Conservation (phyloP, 1,140 invertebrate genomes). For the Pantala flavescens region DNA sequence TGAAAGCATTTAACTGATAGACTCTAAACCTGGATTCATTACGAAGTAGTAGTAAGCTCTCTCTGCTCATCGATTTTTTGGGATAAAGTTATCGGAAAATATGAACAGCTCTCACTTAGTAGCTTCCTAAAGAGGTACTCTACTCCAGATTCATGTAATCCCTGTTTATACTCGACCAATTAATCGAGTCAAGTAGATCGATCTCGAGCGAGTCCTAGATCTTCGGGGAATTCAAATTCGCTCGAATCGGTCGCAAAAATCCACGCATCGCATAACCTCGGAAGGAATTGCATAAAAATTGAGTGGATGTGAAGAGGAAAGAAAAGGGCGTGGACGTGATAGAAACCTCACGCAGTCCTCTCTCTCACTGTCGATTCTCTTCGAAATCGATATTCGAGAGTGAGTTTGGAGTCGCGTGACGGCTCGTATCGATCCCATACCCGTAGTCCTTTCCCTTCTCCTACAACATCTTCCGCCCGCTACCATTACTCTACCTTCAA, state of each 20-base stretch:
- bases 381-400: slow-evolving; percentile 5
- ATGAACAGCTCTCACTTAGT: too few species aligned
- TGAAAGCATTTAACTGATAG: too few species aligned
- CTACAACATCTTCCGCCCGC: neutral
- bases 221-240: neutral
- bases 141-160: too few species aligned
- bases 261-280: too few species aligned
- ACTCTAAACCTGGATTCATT: too few species aligned
- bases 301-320: neutral
- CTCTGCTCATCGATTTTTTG: too few species aligned
- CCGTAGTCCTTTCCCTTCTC: neutral
- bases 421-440: neutral
- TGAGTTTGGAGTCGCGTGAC: slow-evolving; percentile 1
- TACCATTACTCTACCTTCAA: neutral
- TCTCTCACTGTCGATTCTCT: neutral
- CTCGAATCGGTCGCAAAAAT: neutral
- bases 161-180: too few species aligned
- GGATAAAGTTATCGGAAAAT: too few species aligned
- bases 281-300: neutral
- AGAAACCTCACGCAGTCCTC: neutral
- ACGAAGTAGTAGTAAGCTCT: too few species aligned
- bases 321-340: neutral
- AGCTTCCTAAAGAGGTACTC: too few species aligned
- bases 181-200: too few species aligned
- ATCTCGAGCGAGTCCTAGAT: neutral